A percentile compares a stretch with the other conserved stretches of the same genome.
These are phyloP conservation scores for Calycopis cecrops DNA, from an alignment of 1,140 invertebrate species.

Conservation along the genomic window DNA sequence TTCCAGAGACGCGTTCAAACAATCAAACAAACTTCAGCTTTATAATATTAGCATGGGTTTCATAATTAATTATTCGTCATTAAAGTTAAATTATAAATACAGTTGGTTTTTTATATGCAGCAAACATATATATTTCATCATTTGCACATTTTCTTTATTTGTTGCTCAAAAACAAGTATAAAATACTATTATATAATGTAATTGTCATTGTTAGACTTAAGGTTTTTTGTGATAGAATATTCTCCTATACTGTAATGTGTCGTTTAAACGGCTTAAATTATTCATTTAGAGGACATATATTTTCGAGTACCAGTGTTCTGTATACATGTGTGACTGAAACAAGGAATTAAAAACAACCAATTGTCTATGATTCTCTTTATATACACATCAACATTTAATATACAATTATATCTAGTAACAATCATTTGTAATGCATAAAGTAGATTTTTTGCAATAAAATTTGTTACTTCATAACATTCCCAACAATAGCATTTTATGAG, in stretches of 20 bases:
- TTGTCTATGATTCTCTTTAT: slow-evolving; percentile 28
- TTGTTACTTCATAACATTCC: slow-evolving; percentile 18
- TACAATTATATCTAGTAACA: slow-evolving; percentile 17
- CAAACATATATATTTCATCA: no score
- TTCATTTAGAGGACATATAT: slow-evolving; percentile 6
- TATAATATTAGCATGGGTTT: no score
- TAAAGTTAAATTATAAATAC: no score
- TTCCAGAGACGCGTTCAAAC: no score
- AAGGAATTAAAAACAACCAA: slow-evolving; percentile 17
- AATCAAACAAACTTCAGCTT: no score
- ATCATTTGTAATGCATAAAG: slow-evolving; percentile 7
- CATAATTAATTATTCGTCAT: no score
- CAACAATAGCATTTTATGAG: slow-evolving; percentile 4
- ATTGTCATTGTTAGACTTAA: neutral
- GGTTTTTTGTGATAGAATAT: slow-evolving; percentile 6
- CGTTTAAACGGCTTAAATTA: neutral
- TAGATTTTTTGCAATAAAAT: slow-evolving; percentile 13
- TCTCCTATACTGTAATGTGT: slow-evolving; percentile 7
- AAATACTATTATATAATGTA: neutral
- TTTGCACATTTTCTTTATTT: neutral
- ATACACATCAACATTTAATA: slow-evolving; percentile 34
- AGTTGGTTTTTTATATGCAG: no score
- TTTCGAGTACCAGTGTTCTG: slow-evolving; percentile 1
- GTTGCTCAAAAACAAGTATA: neutral
- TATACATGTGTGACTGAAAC: slow-evolving; percentile 10